Percentiles rank a stretch among this genome's conserved stretches.
Evolutionary conservation across 1,140 invertebrate genomes (phyloP).

Genomic region (Drosophila eugracilis): DNA sequence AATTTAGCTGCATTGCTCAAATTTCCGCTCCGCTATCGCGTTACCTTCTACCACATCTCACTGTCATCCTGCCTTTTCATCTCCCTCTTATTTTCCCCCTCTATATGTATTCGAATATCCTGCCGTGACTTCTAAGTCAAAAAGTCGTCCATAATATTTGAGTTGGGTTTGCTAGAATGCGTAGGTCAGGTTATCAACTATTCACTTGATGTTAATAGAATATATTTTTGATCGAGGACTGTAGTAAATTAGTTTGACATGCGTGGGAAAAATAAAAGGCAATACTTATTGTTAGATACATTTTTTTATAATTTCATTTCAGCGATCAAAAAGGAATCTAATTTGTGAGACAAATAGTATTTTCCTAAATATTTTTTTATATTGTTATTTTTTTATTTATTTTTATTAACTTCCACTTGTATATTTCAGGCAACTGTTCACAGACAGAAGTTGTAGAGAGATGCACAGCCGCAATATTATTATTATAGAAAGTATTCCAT

Average conservation of each 20-base stretch:
- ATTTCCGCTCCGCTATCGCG: conserved; percentile 68
- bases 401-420: conserved; percentile 76
- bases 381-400: too few species aligned
- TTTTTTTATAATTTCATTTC: not conserved
- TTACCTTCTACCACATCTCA: conserved; percentile 42
- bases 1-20: conserved; percentile 78
- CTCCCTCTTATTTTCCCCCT: not conserved
- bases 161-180: conserved; percentile 6
- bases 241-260: conserved; percentile 7
- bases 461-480: conserved; percentile 66
- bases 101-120: conserved; percentile 5
- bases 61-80: not conserved
- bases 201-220: conserved; percentile 6
- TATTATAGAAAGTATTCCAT: conserved; percentile 73
- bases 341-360: too few species aligned
- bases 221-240: conserved; percentile 1
- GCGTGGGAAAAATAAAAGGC: not conserved
- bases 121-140: conserved; percentile 20
- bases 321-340: not conserved
- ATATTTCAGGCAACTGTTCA: conserved; percentile 68
- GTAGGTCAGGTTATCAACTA: not conserved
- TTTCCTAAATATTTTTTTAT: too few species aligned
- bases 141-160: conserved; percentile 12
- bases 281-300: not conserved
- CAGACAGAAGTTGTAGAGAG: conserved; percentile 59